Evolutionary conservation across 2,888 invertebrate genomes (phyloP), one percentile per base, ranked within the genome.

Genomic region (Leptopterna dolabrata): DNA sequence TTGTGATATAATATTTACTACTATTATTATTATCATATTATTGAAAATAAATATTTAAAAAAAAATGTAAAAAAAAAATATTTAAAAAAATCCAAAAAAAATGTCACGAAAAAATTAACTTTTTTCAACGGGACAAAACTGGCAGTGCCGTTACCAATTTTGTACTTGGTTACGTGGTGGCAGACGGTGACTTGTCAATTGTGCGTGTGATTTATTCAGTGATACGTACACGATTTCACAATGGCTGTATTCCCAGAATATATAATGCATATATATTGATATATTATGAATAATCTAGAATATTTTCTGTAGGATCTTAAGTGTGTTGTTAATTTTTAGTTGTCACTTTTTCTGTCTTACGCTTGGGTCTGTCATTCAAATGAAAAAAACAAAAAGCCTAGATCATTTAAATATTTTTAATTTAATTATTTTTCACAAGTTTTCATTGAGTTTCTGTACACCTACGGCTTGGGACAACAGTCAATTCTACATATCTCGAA

Each of bases 241-340:
- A 89, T 89, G 89, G 89, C 89, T 89, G 89, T 89, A 89, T 88
- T 89, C 89, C 87, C 81, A 84, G 88, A 87, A 88, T 88, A 87
- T 95, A 88, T 87, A 87, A 87, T 89, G 86, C 73, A 88, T 81
- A 88, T 88, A 87, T 86, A 88, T 87, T 82, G 85, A 73, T 85
- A 85, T 73, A 70, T 63, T 70, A 81, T 81, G 29, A 70, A 88
- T 88, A 87, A 85, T 88, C 86, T 88, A 88, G 87, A 80, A 82
- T 88, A 88, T 88, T 88, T 88, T 88, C 87, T 73, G 88, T 88
- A 88, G 88, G 71, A 43, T 71, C 16, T 30, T 88, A 88, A 88
- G 88, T 88, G 88, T 84, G 85, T 88, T 88, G 73, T 45, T 45
- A 78, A 70, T 76, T 85, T 83, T 81, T 85, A 85, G 85, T 85